phyloP scores from a whole-genome alignment of 1,140 invertebrate species.

The Zaprionus ornatus region DNA sequence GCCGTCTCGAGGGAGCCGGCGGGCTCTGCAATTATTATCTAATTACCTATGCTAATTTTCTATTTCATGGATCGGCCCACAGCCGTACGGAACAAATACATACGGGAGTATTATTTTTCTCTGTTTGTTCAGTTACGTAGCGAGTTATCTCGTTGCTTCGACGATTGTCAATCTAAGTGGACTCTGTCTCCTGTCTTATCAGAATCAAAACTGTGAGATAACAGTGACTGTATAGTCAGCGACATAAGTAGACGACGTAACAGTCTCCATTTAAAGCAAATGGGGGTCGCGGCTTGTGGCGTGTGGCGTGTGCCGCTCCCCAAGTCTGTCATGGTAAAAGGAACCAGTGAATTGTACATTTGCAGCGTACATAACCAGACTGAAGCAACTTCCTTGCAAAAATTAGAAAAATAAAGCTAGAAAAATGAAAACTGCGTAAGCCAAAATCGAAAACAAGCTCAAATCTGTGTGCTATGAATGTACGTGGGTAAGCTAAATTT shows the following conservation, averaged over 20 bases:
- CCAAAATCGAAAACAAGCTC: neutral
- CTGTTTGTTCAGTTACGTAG: constrained; percentile 31
- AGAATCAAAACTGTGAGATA: neutral
- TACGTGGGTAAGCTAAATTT: constrained; percentile 16
- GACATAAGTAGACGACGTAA: neutral
- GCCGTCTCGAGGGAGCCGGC: constrained; percentile 40
- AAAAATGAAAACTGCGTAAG: constrained; percentile 9
- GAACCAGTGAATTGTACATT: neutral
- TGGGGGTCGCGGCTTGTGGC: neutral
- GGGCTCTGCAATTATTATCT: constrained; percentile 59
- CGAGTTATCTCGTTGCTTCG: neutral
- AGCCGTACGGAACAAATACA: neutral
- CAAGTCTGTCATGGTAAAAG: neutral
- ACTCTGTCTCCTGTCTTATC: neutral
- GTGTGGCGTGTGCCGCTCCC: neutral
- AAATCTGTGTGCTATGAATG: neutral
- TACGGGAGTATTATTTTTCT: neutral
- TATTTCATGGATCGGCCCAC: constrained; percentile 49
- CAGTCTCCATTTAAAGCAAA: neutral
- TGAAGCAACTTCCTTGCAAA: neutral
- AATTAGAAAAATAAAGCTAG: constrained; percentile 11
- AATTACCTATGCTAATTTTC: constrained; percentile 75
- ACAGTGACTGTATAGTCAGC: neutral
- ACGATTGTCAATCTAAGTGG: neutral
- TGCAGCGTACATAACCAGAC: constrained; percentile 1